These are phyloP conservation scores for Ctenodactylus gundi DNA, from an alignment of 2,113 vertebrate species.

Conservation along the genomic window DNA sequence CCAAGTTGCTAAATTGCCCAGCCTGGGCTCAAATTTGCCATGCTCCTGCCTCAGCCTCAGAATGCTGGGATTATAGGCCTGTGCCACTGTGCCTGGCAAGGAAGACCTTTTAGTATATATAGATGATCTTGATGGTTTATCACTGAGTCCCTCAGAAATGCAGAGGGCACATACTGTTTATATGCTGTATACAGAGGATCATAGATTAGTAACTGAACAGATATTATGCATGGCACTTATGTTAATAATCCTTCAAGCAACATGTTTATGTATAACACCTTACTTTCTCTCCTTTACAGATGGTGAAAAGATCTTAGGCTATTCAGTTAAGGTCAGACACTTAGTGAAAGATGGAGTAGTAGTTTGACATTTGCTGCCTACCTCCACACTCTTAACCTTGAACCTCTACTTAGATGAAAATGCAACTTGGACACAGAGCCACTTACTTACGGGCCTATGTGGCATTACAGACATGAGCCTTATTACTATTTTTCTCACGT, in stretches of 20 bases:
- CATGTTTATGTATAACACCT: neutral
- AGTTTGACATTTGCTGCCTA: neutral
- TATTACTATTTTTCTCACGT: neutral
- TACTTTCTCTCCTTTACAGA: neutral
- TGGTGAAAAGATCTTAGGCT: neutral
- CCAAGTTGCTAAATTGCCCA: no score
- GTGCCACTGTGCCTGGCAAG: no score
- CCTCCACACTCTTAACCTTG: conserved; percentile 8
- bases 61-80: no score
- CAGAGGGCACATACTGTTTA: neutral
- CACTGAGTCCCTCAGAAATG: neutral
- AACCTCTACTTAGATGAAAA: conserved; percentile 22
- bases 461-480: neutral
- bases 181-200: neutral
- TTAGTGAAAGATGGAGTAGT: neutral
- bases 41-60: no score
- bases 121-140: neutral
- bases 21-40: no score
- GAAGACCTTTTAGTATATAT: neutral
- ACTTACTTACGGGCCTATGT: neutral
- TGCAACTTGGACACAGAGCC: neutral
- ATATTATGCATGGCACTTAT: neutral
- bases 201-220: neutral
- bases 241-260: neutral
- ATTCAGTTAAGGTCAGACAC: neutral